Evolutionary conservation across 1,140 invertebrate genomes (phyloP), one percentile per base, ranked within the genome.

Genomic region (Oedothorax gibbosus): DNA sequence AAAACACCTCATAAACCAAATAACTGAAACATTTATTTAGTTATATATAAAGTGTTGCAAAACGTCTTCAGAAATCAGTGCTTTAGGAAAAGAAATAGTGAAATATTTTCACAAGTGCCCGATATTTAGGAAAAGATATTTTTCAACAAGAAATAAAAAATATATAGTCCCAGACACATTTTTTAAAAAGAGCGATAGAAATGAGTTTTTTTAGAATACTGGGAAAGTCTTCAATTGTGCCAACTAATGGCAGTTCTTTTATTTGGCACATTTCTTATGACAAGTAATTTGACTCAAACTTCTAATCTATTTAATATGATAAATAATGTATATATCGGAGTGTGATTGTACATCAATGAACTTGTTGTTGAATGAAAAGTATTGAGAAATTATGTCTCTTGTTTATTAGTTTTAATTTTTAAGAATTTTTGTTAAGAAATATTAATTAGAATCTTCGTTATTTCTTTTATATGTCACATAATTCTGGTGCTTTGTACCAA

Each of bases 1-100:
- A 69, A 50, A 49, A 71, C 53, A 80, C 71, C 35, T 2, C 69
- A 14, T 18, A 68, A 65, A 12, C 51, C 49, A 72, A 21, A 53
- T 82, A 82, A 84, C 81, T 75, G 72, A 84, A 84, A 84, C 71
- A 76, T 84, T 84, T 84, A 84, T 84, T 84, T 66, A 65, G 66
- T 76, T 64, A 82, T 82, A 20, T 84, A 84, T 82, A 84, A 84
- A 84, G 81, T 76, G 64, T 76, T 82, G 81, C 81, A 84, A 84
- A 83, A 83, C 54, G 35, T 73, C 62, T 84, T 84, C 72, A 76
- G 56, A 75, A 84, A 75, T 64, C 71, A 84, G 81, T 84, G 81
- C 81, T 75, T 84, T 72, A 84, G 71, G 81, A 84, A 84, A 73
- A 73, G 57, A 82, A 79, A 64, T 51, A 56, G 75, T 84, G 71